Conservation (phyloP, 2,113 vertebrate species). For the Oncorhynchus masou region DNA sequence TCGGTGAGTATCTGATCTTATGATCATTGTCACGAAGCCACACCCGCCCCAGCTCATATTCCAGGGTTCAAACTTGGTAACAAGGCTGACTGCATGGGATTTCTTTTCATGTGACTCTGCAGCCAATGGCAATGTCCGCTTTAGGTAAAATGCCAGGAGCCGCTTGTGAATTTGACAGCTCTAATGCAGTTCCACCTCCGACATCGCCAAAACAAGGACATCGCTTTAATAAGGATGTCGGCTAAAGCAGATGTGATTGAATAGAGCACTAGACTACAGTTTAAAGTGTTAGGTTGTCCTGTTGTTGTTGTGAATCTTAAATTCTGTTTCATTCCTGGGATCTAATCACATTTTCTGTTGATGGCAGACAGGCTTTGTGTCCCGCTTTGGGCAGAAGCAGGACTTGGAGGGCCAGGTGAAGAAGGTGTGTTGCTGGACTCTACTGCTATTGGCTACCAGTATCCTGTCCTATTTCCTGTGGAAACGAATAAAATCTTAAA, state of each 20-base stretch:
- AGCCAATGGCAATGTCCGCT: too few species aligned
- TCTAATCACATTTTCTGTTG: constrained; percentile 2
- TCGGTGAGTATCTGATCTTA: too few species aligned
- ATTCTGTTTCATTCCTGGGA: not conserved
- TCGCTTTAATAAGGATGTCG: too few species aligned
- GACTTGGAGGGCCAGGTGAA: constrained; percentile 63
- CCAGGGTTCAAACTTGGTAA: too few species aligned
- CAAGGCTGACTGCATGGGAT: too few species aligned
- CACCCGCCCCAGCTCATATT: too few species aligned
- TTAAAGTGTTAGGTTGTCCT: not conserved
- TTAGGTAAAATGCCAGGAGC: too few species aligned
- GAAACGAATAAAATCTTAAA: constrained; percentile 48
- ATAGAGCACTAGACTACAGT: not conserved
- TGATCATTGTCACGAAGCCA: too few species aligned
- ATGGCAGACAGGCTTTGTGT: constrained; percentile 65
- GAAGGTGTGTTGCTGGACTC: constrained; percentile 62
- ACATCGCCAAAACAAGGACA: too few species aligned
- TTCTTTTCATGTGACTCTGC: too few species aligned
- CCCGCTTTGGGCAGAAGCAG: constrained; percentile 63
- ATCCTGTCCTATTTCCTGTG: constrained; percentile 58
- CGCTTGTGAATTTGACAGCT: not conserved
- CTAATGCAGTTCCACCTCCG: too few species aligned
- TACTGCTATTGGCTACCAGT: constrained; percentile 52
- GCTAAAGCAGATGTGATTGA: too few species aligned
- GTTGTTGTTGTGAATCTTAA: not conserved